Evolutionary conservation across 2,113 vertebrate species (phyloP), one percentile per base, ranked within the genome.

Genomic region (Taurulus bubalis): DNA sequence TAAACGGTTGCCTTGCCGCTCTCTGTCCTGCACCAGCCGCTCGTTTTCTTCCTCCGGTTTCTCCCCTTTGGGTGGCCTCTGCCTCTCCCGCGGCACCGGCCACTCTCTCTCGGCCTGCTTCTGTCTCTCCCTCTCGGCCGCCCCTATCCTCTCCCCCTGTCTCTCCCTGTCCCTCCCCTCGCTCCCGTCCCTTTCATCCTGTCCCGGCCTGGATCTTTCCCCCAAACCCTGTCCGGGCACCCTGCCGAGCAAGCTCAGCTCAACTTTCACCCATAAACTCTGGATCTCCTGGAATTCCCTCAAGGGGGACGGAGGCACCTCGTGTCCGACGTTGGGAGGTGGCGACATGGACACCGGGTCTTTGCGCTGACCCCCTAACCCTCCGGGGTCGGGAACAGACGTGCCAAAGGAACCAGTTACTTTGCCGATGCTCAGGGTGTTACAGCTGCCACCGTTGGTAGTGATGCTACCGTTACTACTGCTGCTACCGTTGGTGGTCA

Each of bases 231-330:
- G 96, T 26, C 95, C 95, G 1, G 97, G 97, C 67, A 97, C 94
- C 87, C 95, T 95, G 62, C 95, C 95, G 42, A 98, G 94, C 38
- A 98, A 94, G 87, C 92, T 95, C 80, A 98, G 95, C 67, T 98
- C 95, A 77, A 98, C 97, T 92, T 98, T 98, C 88, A 98, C 97
- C 97, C 97, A 98, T 59, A 98, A 93, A 78, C 95, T 97, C 92
- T 97, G 97, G 42, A 95, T 85, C 18, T 97, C 96, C 72, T 96
- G 96, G 0, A 94, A 96, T 28, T 99, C 97, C 84, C 91, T 94
- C 28, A 97, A 82, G 2, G 97, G 97, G 30, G 97, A 98, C 30
- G 96, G 88, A 58, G 97, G 90, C 75, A 95, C 94, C 84, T 97
- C 96, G 6, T 96, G 96, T 45, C 92, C 92, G 0, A 94, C 87